phyloP scores from a whole-genome alignment of 1,140 invertebrate species.

The Ephestia elutella region DNA sequence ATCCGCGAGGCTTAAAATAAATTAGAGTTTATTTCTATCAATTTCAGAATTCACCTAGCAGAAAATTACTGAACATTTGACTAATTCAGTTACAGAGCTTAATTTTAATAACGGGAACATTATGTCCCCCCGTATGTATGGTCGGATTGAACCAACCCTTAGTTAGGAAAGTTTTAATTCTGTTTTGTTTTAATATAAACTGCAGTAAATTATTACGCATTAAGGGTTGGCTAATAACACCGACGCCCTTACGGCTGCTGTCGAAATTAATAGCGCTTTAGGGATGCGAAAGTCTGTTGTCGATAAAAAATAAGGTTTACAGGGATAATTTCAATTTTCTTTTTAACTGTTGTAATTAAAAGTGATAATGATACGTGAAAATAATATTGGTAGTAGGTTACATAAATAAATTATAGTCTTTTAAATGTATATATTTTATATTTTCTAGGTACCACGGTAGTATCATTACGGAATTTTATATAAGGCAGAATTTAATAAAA shows the following conservation, averaged over 20 bases:
- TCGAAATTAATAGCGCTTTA: conserved; percentile 63
- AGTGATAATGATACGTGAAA: no score
- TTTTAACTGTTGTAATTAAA: not conserved
- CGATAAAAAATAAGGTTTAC: not conserved
- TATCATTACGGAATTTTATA: no score
- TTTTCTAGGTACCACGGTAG: no score
- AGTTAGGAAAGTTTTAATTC: conserved; percentile 63
- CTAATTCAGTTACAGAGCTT: conserved; percentile 3
- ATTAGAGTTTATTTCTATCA: no score
- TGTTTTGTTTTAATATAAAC: conserved; percentile 67
- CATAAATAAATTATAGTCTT: no score
- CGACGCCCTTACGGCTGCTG: conserved; percentile 61
- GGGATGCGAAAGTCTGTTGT: conserved; percentile 25
- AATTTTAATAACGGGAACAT: not conserved
- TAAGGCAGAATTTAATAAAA: no score
- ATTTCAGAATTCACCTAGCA: no score
- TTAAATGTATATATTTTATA: no score
- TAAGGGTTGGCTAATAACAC: conserved; percentile 68
- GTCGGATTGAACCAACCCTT: conserved; percentile 13
- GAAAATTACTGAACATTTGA: not conserved
- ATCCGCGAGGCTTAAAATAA: no score
- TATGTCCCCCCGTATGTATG: conserved; percentile 9
- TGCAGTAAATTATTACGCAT: conserved; percentile 70
- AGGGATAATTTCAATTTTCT: not conserved
- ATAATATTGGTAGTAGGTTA: no score